A percentile compares a stretch with the other conserved stretches of the same genome.
phyloP scores from a whole-genome alignment of 2,888 invertebrate species.

The Seladonia tumulorum region DNA sequence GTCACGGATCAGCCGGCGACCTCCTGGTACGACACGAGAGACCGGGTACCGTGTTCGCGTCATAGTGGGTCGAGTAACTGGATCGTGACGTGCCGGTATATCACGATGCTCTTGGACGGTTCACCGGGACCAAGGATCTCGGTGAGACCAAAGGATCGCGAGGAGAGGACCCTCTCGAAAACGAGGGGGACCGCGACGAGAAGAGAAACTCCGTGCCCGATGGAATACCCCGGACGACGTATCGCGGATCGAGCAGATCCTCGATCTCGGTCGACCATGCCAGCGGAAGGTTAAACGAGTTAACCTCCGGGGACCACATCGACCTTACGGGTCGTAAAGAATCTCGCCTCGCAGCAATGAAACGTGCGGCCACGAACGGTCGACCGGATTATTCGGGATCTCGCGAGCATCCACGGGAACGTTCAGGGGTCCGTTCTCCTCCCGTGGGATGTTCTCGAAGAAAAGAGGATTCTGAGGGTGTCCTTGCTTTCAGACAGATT shows the following conservation, averaged over 20 bases:
- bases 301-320: conserved; percentile 75
- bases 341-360: conserved; percentile 33
- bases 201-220: conserved; percentile 15
- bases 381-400: background rate
- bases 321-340: conserved; percentile 57
- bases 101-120: conserved; percentile 38
- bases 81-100: conserved; percentile 64
- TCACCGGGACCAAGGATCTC: conserved; percentile 32
- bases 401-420: background rate
- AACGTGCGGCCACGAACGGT: conserved; percentile 27
- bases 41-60: conserved; percentile 14
- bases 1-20: conserved; percentile 44
- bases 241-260: conserved; percentile 28
- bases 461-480: background rate
- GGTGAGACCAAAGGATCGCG: background rate
- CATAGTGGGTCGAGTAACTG: conserved; percentile 71
- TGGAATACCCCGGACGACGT: conserved; percentile 34
- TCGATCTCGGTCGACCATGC: conserved; percentile 11
- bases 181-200: background rate
- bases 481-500: background rate
- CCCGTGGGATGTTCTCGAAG: background rate
- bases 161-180: conserved; percentile 37
- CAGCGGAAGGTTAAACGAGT: conserved; percentile 77
- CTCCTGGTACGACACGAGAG: conserved; percentile 37
- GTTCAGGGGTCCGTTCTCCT: background rate